Conservation (phyloP, 2,888 invertebrate genomes). For the Microplitis deprimator region DNA sequence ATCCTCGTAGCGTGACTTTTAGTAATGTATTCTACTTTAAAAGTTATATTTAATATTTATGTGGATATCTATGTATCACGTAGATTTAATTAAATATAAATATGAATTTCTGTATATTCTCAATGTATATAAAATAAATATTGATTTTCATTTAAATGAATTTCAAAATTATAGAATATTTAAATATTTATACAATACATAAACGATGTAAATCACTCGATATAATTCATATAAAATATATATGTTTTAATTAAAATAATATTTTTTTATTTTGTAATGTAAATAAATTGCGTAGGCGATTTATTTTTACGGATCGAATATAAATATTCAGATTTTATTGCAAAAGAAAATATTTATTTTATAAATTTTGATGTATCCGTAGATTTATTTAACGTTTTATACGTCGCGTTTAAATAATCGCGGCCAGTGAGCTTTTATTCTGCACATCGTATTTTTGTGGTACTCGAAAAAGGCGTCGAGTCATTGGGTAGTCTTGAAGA, state of each 20-base stretch:
- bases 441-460: constrained; percentile 4
- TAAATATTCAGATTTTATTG: no score
- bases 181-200: background rate
- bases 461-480: constrained; percentile 39
- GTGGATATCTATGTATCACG: background rate
- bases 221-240: background rate
- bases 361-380: no score
- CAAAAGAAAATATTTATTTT: no score
- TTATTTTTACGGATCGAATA: no score
- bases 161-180: background rate
- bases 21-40: no score
- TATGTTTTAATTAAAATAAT: background rate
- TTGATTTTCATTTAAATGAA: background rate
- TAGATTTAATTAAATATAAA: background rate
- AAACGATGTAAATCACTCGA: background rate
- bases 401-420: no score
- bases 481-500: constrained; percentile 23
- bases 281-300: background rate
- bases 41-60: background rate
- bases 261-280: background rate
- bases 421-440: background rate
- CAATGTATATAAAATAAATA: background rate
- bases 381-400: no score
- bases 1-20: no score
- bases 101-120: background rate